phyloP scores from a whole-genome alignment of 2,888 invertebrate genomes.

The Rhagonycha lutea region DNA sequence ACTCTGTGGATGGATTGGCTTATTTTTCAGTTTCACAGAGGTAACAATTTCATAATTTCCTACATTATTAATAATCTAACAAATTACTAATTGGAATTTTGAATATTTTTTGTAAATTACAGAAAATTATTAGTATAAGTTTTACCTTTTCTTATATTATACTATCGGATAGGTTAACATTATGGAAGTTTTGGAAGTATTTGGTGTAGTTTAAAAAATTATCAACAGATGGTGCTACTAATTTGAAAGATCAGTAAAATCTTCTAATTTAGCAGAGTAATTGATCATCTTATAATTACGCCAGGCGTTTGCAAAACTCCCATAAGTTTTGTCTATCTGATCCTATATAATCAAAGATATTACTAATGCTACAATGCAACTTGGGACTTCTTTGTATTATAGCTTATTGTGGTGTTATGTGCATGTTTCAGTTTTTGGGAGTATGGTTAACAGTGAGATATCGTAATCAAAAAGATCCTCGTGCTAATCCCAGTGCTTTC shows the following conservation, averaged over 20 bases:
- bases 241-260: no score
- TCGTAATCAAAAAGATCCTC: conserved; percentile 97
- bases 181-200: no score
- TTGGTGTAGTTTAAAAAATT: no score
- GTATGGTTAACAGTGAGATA: conserved; percentile 95
- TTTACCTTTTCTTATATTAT: no score
- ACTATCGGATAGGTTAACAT: no score
- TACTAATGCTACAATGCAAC: neutral
- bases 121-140: neutral
- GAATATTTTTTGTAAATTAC: neutral
- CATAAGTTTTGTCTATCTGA: no score
- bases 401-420: conserved; percentile 16
- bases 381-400: neutral
- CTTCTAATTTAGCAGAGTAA: no score
- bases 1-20: conserved; percentile 87
- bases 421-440: conserved; percentile 86
- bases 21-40: conserved; percentile 98
- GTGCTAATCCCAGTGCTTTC: conserved; percentile 96
- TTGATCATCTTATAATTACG: no score
- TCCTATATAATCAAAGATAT: neutral
- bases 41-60: conserved; percentile 59
- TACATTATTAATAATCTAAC: neutral
- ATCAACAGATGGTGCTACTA: no score
- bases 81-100: neutral
- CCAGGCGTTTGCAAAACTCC: no score